Evolutionary conservation across 1,140 invertebrate genomes (phyloP), one percentile per base, ranked within the genome.

Genomic region (Ooceraea biroi): DNA sequence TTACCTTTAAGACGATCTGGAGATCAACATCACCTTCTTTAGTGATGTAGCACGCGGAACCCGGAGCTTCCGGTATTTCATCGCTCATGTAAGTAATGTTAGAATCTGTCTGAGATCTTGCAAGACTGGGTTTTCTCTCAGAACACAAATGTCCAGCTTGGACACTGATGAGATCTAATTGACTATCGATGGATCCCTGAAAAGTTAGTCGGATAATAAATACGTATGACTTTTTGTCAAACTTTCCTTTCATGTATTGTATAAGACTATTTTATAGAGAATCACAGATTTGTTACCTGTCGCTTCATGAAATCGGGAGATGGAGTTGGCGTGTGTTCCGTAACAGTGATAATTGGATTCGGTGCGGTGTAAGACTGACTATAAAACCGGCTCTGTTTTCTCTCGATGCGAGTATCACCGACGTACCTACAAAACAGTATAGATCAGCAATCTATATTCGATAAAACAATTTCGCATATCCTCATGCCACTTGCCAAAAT

Each of bases 261-360:
- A 52, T 25, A 14, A 10, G 17, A 8, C 12, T 7, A 27, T 68
- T 63, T 19, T 48, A 30, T 14, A 55, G 17, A 65, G 48, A 44
- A 82, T 82, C 19, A 19, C 22, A 58, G 12, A n/a, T 82, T 82
- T 82, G 76, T 92, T 93, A 98, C 97, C 95, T 97, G 97, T 94
- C 97, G 95, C 91, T 96, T 96, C 87, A 97, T 95, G 89, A 96
- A 98, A 90, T 98, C 97, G 0, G 97, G 97, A 1, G 97, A 98
- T 11, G 97, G 97, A 10, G 97, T 97, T 0, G 98, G 98, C 0
- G 98, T 98, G 91, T 99, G 98, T 92, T 99, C 98, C 0, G 98
- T 99, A 0, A 99, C 98, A 1, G 98, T 99, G 60, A 99, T 99
- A 71, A 99, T 99, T 0, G 98, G 98, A 95, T 98, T 98, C 55